phyloP scores from a whole-genome alignment of 2,113 vertebrate species.

The Alaudala cheleensis region DNA sequence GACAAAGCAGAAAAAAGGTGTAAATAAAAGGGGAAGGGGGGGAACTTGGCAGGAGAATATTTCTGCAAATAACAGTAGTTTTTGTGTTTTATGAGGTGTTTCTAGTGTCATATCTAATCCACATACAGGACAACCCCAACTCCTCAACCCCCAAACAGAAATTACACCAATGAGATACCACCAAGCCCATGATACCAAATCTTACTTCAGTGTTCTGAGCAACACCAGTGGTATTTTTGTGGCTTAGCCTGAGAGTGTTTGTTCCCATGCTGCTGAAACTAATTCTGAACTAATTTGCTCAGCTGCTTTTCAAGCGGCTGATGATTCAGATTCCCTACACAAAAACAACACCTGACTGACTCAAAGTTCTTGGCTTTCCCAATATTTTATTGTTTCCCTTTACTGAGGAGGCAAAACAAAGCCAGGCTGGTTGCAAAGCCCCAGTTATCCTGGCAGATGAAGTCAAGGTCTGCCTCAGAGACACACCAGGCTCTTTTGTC shows the following conservation, averaged over 20 bases:
- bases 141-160: background rate
- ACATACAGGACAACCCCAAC: background rate
- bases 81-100: background rate
- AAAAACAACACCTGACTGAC: background rate
- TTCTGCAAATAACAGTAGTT: background rate
- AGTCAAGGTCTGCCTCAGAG: slow-evolving; percentile 5
- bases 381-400: background rate
- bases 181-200: background rate
- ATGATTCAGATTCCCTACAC: background rate
- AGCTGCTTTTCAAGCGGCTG: background rate
- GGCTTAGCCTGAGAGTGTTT: background rate
- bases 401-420: background rate
- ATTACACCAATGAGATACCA: background rate
- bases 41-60: background rate
- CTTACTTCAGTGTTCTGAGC: background rate
- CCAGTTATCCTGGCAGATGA: background rate
- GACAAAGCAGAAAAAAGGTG: background rate
- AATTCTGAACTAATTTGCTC: background rate
- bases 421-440: background rate
- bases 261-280: background rate
- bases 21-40: background rate
- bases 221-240: background rate
- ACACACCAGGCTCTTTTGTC: background rate
- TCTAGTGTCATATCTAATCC: background rate
- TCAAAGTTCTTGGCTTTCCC: background rate